Conservation (phyloP, 2,113 vertebrate genomes). For the Gymnobelideus leadbeateri region DNA sequence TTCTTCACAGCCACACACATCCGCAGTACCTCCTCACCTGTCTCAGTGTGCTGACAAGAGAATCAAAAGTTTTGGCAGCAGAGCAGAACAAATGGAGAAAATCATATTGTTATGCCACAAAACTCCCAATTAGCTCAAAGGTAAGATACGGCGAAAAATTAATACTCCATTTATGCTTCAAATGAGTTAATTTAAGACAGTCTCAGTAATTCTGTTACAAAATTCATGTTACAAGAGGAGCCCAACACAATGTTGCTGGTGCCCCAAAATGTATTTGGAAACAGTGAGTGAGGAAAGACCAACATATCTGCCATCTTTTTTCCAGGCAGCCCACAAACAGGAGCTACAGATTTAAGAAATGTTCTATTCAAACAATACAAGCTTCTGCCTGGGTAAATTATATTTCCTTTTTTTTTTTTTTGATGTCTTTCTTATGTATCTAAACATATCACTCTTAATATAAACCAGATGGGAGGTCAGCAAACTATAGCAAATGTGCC, state of each 20-base stretch:
- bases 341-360: background rate
- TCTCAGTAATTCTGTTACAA: slow-evolving; percentile 15
- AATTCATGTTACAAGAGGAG: background rate
- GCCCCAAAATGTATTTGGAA: background rate
- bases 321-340: background rate
- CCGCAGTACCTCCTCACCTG: slow-evolving; percentile 92
- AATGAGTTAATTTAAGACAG: background rate
- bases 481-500: background rate
- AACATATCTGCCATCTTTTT: background rate
- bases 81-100: background rate
- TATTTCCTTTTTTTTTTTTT: background rate
- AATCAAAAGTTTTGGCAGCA: slow-evolving; percentile 25
- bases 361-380: slow-evolving; percentile 5
- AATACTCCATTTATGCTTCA: background rate
- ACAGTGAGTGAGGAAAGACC: background rate
- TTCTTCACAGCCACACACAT: slow-evolving; percentile 98
- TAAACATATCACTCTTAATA: background rate
- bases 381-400: background rate
- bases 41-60: slow-evolving; percentile 86
- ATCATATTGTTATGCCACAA: fast-evolving
- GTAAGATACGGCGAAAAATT: background rate
- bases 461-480: background rate
- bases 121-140: background rate
- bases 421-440: background rate
- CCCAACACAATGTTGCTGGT: background rate